Evolutionary conservation across 1,140 invertebrate species (phyloP).

Genomic region (Drosophila ananassae): DNA sequence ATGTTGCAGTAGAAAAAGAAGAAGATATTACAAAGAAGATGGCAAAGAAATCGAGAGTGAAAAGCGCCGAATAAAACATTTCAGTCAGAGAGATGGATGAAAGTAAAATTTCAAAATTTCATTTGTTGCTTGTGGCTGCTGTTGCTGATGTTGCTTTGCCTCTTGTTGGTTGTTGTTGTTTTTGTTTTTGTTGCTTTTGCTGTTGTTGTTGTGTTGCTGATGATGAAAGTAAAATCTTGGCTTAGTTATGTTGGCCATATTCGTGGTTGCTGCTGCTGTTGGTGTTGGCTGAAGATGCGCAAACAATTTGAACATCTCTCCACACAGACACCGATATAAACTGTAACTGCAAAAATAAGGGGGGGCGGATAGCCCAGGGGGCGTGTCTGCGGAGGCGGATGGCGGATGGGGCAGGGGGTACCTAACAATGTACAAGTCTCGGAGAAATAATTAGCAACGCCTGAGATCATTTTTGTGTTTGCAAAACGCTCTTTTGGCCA

Average conservation of each 20-base stretch:
- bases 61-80: slow-evolving; percentile 49
- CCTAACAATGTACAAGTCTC: slow-evolving; percentile 49
- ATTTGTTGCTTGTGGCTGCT: slow-evolving; percentile 37
- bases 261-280: slow-evolving; percentile 13
- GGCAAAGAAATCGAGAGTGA: slow-evolving; percentile 45
- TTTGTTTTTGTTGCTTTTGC: slow-evolving; percentile 21
- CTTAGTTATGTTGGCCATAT: slow-evolving; percentile 57
- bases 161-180: slow-evolving; percentile 48
- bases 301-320: slow-evolving; percentile 36
- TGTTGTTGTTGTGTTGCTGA: slow-evolving; percentile 29
- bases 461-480: slow-evolving; percentile 71
- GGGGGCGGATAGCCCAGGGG: slow-evolving; percentile 3
- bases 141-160: slow-evolving; percentile 21
- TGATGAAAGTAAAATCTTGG: slow-evolving; percentile 79
- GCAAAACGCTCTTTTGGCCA: slow-evolving; percentile 54
- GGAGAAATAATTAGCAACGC: slow-evolving; percentile 78
- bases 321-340: slow-evolving; percentile 35
- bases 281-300: slow-evolving; percentile 48
- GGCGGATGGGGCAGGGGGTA: slow-evolving; percentile 1
- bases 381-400: background rate
- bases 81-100: slow-evolving; percentile 55
- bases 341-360: slow-evolving; percentile 39
- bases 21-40: slow-evolving; percentile 26
- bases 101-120: slow-evolving; percentile 75
- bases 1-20: slow-evolving; percentile 10